Evolutionary conservation across 2,888 invertebrate genomes (phyloP).

Genomic region (Temnothorax rugatulus): DNA sequence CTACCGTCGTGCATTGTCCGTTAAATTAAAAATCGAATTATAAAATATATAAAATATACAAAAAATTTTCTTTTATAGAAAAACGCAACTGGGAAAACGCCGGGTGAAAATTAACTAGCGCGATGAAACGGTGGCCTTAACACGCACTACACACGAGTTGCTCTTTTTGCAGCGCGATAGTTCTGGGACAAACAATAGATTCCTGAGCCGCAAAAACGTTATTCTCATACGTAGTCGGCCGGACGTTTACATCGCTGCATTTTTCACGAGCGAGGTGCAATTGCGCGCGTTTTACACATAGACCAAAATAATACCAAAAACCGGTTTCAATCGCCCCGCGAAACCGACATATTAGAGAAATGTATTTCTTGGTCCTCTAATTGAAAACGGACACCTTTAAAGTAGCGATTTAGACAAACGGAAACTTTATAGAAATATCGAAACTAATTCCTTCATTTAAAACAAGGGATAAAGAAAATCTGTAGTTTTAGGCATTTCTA

Average conservation of each 20-base stretch:
- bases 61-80: not conserved
- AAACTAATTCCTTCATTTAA: not conserved
- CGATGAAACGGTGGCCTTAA: conserved; percentile 20
- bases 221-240: conserved; percentile 25
- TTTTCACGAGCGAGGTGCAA: conserved; percentile 43
- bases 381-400: not conserved
- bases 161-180: conserved; percentile 27
- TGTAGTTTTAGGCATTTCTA: not conserved
- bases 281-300: conserved; percentile 17
- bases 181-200: conserved; percentile 45
- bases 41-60: no score
- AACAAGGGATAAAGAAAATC: not conserved
- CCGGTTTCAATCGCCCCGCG: not conserved
- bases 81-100: not conserved
- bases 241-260: conserved; percentile 41
- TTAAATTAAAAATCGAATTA: conserved; percentile 9
- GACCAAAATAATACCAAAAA: conserved; percentile 16
- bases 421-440: not conserved
- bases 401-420: not conserved
- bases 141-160: not conserved
- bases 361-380: not conserved
- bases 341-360: conserved; percentile 29
- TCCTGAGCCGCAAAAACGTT: conserved; percentile 45
- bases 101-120: conserved; percentile 28
- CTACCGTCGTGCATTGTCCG: not conserved